These are phyloP conservation scores for Dasyornis broadbenti DNA, from an alignment of 2,113 vertebrate species.

Conservation along the genomic window DNA sequence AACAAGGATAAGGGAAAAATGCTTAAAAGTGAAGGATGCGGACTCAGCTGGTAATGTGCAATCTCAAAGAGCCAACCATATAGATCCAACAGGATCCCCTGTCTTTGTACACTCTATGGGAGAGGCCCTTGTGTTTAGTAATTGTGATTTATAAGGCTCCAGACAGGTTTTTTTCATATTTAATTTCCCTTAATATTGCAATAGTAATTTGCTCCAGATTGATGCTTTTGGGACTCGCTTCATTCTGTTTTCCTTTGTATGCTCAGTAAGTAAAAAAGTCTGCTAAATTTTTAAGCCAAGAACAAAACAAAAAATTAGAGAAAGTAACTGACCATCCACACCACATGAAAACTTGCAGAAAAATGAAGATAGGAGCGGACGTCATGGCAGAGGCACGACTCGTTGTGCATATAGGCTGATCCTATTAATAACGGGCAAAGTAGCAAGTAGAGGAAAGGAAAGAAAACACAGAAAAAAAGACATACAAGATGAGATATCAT, in stretches of 20 bases:
- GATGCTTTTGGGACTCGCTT: not conserved
- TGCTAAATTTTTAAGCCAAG: conserved; percentile 57
- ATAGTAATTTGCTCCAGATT: conserved; percentile 21
- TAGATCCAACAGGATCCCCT: not conserved
- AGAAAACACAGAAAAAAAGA: conserved; percentile 79
- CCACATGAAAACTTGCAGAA: conserved; percentile 93
- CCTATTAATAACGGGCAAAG: conserved; percentile 85
- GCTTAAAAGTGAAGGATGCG: not conserved
- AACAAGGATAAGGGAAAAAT: not conserved
- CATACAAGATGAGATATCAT: conserved; percentile 79
- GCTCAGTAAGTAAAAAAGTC: conserved; percentile 23
- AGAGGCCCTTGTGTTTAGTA: not conserved
- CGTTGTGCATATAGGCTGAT: conserved; percentile 87
- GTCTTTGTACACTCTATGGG: not conserved
- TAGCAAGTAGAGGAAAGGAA: conserved; percentile 79
- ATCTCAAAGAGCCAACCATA: not conserved
- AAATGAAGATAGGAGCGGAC: conserved; percentile 81
- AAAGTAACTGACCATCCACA: conserved; percentile 92
- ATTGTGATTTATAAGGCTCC: conserved; percentile 32
- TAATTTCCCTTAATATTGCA: conserved; percentile 10
- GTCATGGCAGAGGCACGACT: conserved; percentile 81
- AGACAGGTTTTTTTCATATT: not conserved
- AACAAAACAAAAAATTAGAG: conserved; percentile 72
- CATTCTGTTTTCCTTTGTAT: not conserved
- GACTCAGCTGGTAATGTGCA: not conserved